A percentile compares a stretch with the other conserved stretches of the same genome.
Conservation (phyloP, 2,113 vertebrate genomes). For the Hemichromis elongatus region DNA sequence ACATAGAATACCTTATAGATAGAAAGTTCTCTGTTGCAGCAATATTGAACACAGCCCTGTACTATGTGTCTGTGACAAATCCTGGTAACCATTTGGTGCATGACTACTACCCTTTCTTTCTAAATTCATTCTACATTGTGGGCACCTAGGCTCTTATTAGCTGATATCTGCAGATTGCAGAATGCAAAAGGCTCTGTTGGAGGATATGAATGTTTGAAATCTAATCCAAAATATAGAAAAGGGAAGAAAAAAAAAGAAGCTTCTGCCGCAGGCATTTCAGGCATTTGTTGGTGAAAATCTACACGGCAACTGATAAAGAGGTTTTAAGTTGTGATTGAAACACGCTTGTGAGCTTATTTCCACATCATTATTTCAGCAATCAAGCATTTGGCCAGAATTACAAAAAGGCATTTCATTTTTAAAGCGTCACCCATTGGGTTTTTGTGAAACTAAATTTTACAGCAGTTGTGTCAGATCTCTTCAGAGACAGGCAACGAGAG, state of each 20-base stretch:
- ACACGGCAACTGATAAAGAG: neutral
- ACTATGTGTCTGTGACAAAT: neutral
- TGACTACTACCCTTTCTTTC: neutral
- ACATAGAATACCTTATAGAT: constrained; percentile 3
- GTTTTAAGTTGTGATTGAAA: constrained; percentile 38
- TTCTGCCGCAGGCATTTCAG: neutral
- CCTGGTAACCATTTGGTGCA: neutral
- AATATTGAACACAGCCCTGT: neutral
- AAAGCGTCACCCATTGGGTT: constrained; percentile 47
- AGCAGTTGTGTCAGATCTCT: constrained; percentile 49
- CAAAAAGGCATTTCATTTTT: constrained; percentile 66
- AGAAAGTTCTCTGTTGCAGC: neutral
- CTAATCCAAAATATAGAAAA: neutral
- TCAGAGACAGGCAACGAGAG: constrained; percentile 35
- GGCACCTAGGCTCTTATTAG: neutral
- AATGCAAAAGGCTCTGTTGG: neutral
- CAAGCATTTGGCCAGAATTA: constrained; percentile 62
- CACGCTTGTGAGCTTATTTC: constrained; percentile 44
- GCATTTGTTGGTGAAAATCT: neutral
- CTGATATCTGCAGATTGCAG: neutral
- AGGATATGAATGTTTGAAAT: constrained; percentile 12
- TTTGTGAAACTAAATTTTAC: constrained; percentile 56
- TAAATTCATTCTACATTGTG: neutral
- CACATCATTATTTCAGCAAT: constrained; percentile 68
- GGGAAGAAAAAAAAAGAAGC: neutral